Conservation (phyloP, 2,888 invertebrate species). For the Leucophenga maculata region DNA sequence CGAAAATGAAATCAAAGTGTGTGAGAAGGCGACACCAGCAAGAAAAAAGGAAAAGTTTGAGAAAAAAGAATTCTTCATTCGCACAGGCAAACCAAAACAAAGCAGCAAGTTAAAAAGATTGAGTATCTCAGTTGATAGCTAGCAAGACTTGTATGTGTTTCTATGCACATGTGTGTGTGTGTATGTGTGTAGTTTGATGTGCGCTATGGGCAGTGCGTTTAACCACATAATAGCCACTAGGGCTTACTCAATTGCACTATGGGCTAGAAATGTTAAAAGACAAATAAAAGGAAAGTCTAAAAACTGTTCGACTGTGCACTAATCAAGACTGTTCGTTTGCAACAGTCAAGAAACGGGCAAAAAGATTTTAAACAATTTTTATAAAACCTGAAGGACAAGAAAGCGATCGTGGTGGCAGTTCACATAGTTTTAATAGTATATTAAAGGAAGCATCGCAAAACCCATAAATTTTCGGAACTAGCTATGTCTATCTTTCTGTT, state of each 20-base stretch:
- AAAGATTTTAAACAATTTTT: too few relatives aligned
- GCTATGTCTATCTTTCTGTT: too few relatives aligned
- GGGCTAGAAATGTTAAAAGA: not conserved
- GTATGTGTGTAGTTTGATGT: slow-evolving; percentile 8
- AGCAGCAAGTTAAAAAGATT: slow-evolving; percentile 14
- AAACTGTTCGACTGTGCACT: not conserved
- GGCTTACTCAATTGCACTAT: slow-evolving; percentile 16
- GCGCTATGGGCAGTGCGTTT: slow-evolving; percentile 42
- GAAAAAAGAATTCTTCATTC: slow-evolving; percentile 20
- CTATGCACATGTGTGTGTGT: slow-evolving; percentile 33
- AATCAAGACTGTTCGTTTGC: too few relatives aligned
- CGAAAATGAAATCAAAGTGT: slow-evolving; percentile 37
- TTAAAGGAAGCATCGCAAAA: too few relatives aligned
- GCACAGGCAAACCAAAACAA: not conserved
- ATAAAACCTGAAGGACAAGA: too few relatives aligned
- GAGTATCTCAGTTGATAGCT: slow-evolving; percentile 16
- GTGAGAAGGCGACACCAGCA: slow-evolving; percentile 12
- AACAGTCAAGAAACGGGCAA: too few relatives aligned
- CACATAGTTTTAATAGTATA: too few relatives aligned
- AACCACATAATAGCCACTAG: slow-evolving; percentile 45
- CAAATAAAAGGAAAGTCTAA: not conserved
- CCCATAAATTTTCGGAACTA: too few relatives aligned
- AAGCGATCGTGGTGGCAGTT: too few relatives aligned
- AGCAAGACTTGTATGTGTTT: slow-evolving; percentile 35
- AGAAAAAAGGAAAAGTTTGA: slow-evolving; percentile 31